Evolutionary conservation across 2,888 invertebrate genomes (phyloP).

Genomic region (Hetaerina titia): DNA sequence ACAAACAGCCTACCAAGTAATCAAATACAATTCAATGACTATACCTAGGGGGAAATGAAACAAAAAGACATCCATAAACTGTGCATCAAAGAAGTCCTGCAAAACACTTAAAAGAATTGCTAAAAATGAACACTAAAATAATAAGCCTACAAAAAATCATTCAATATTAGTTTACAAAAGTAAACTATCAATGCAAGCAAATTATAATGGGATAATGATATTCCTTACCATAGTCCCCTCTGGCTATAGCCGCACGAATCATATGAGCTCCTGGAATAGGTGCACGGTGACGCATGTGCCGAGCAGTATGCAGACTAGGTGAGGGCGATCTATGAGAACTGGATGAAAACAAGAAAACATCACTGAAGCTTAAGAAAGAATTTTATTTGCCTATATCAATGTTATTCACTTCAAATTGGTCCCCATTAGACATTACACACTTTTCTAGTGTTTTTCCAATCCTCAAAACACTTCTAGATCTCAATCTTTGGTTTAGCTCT

Average conservation of each 20-base stretch:
- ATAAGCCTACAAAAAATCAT: not conserved
- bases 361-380: no score
- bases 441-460: no score
- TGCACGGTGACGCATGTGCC: slow-evolving; percentile 67
- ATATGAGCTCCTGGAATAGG: slow-evolving; percentile 76
- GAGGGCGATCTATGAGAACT: slow-evolving; percentile 58
- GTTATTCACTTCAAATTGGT: no score
- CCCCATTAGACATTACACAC: no score
- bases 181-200: slow-evolving; percentile 73
- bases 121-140: slow-evolving; percentile 71
- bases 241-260: slow-evolving; percentile 86
- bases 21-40: slow-evolving; percentile 68
- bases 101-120: slow-evolving; percentile 68
- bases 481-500: no score
- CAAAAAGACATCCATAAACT: not conserved
- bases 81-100: not conserved
- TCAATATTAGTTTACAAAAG: not conserved
- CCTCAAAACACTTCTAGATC: no score
- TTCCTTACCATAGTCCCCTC: slow-evolving; percentile 94
- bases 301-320: slow-evolving; percentile 49
- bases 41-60: slow-evolving; percentile 70
- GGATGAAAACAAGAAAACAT: not conserved
- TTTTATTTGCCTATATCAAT: no score
- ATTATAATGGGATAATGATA: slow-evolving; percentile 66
- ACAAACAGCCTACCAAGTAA: slow-evolving; percentile 70